Percentiles rank a stretch among this genome's conserved stretches.
These are phyloP conservation scores for Vulpes vulpes DNA, from an alignment of 2,113 vertebrate species.

Conservation along the genomic window DNA sequence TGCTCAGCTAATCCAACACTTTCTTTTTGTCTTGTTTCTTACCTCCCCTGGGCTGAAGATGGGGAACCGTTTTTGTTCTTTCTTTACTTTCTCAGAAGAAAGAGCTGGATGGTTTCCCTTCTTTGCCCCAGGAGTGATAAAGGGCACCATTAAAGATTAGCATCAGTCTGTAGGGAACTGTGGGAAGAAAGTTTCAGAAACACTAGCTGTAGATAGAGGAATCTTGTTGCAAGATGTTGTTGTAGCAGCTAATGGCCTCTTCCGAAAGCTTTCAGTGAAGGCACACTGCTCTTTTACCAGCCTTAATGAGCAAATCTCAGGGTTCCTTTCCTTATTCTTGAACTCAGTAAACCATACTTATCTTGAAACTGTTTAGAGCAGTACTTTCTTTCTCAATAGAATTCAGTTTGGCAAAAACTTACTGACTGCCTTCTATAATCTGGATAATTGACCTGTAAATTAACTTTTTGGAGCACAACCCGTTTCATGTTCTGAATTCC, in stretches of 20 bases:
- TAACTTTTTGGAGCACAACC: not conserved
- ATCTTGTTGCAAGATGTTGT: not conserved
- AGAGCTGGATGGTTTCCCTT: not conserved
- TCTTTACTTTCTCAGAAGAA: not conserved
- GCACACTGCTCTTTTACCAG: not conserved
- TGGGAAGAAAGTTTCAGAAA: slow-evolving; percentile 35
- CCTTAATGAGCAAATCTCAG: not conserved
- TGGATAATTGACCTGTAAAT: not conserved
- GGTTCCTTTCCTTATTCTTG: not conserved
- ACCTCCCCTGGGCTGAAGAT: not conserved
- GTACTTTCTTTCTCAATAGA: not conserved
- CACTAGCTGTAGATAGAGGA: not conserved
- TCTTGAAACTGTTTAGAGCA: not conserved
- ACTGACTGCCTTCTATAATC: not conserved
- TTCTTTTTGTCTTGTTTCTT: slow-evolving; percentile 14
- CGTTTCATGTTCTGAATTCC: not conserved
- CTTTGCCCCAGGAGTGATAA: not conserved
- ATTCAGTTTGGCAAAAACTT: not conserved
- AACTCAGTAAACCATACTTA: not conserved
- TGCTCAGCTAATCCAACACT: not conserved
- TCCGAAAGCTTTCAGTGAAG: not conserved
- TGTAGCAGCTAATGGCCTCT: not conserved
- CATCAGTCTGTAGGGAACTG: not conserved
- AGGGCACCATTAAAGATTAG: not conserved
- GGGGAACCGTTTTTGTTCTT: not conserved